Base-by-base conservation (phyloP, 2,113 vertebrate species). In the Sturnus vulgaris region DNA sequence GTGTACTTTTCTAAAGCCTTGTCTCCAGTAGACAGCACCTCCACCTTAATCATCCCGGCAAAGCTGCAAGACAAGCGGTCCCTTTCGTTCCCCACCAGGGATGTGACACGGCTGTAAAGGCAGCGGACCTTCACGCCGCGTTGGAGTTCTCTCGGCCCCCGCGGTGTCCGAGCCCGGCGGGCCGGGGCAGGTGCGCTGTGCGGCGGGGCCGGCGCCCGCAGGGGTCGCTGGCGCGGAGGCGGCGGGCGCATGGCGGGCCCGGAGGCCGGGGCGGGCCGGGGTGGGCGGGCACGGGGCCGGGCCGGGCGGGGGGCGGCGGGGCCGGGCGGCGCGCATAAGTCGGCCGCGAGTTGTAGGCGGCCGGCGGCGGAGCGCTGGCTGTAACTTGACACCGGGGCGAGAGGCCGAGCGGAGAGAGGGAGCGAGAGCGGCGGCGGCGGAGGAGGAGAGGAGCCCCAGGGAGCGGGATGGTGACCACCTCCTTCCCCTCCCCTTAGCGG, bases 391-490 rank as follows among this genome's bases (percentile, higher is more conserved):
- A 95, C 93, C 70, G 59, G 40, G 55, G 57, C 55, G 70, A 75
- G 80, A 90, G 90, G 75, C 94, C 84, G 93, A 71, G 80, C 63
- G 80, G 82, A 55, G 95, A 81, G 82, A 72, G 57, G 61, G 28
- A 84, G 46, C 31, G 70, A 49, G 90, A 64, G 89, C 89, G 77
- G 86, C 89, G 77, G 86, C 22, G 49, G 53, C 0, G 83, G 53
- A 55, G 83, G 61, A 71, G 81, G 57, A 87, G 96, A 93, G 88
- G 72, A 93, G 93, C 57, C 79, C 72, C 91, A 47, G 92, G 35
- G 91, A 96, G 97, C 96, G 93, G 86, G 96, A 78, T 75, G 93
- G 96, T 94, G 97, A 88, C 97, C 96, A 93, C 97, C 97, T 96
- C 95, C 89, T 76, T 90, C 49, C 47, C 83, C 88, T 83, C 94